Evolutionary conservation across 2,797 vertebrate species (phyloP).

Genomic region (Hippocampus kuda): DNA sequence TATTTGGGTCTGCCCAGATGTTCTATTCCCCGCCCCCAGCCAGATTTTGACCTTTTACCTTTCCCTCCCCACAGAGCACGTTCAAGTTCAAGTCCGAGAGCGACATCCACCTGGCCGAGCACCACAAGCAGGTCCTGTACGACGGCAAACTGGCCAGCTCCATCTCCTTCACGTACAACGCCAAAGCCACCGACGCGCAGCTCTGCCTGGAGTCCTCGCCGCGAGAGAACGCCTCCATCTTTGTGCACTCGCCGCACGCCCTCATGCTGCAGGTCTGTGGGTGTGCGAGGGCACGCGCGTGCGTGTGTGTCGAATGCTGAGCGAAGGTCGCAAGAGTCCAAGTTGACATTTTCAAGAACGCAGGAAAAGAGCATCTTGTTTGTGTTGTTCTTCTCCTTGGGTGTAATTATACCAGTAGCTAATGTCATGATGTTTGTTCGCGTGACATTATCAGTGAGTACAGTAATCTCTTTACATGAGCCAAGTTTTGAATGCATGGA

Average conservation of each 20-base stretch:
- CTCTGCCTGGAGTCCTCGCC: constrained; percentile 94
- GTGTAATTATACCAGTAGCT: neutral
- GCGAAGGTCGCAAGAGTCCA: neutral
- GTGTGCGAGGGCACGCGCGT: neutral
- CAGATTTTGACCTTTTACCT: neutral
- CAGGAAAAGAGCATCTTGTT: neutral
- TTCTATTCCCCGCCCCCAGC: neutral
- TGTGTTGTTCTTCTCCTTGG: neutral
- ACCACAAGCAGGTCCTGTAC: constrained; percentile 92
- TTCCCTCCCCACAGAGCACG: constrained; percentile 71
- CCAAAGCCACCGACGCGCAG: constrained; percentile 92
- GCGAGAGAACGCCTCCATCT: constrained; percentile 92
- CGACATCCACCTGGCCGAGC: constrained; percentile 93
- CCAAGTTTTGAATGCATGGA: too few relatives aligned
- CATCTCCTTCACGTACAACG: constrained; percentile 94
- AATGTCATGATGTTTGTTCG: too few relatives aligned
- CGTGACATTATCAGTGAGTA: too few relatives aligned
- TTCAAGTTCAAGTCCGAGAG: constrained; percentile 98
- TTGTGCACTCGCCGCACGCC: constrained; percentile 91
- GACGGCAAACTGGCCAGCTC: constrained; percentile 91
- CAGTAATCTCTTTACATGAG: too few relatives aligned
- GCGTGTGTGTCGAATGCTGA: neutral
- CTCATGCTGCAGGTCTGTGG: constrained; percentile 87
- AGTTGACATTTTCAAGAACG: neutral
- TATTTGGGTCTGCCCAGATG: neutral